Evolutionary conservation across 2,888 invertebrate species (phyloP), one percentile per base, ranked within the genome.

Genomic region (Ephialtes manifestator): DNA sequence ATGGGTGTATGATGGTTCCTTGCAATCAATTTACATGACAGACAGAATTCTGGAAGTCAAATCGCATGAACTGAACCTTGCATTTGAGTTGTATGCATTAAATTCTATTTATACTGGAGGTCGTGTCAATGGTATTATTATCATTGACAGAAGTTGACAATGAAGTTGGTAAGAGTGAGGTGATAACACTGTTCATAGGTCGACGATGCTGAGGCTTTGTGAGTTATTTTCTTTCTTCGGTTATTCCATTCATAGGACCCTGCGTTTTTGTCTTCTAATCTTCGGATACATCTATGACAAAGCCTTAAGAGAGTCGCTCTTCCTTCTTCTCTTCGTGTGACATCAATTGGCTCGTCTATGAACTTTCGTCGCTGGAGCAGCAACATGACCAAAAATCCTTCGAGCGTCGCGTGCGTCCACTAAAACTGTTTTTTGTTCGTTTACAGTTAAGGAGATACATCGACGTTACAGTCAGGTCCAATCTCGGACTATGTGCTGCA

Each of bases 21-120:
- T 31, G 55, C n/a, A 8, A 55, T 20, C 11, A 35, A 39, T 63
- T 65, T 11, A 13, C 39, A 39, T 28, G 8, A 0, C 10, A 39
- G 20, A 65, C 35, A 7, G 63, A 46, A 46, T 68, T 68, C 28
- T 68, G 24, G 24, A 68, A 46, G 68, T 68, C 68, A 68, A 68
- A 68, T 68, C 0, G 7, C 4, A 65, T 11, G 65, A 39, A 39
- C 10, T 39, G 7, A 39, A 39, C n/a, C 18, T 20, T 39, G 46
- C 68, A 28, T 48, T 15, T 46, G 10, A 48, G 43, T 68, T 28
- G n/a, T 43, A 68, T 28, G 24, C 28, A 48, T 48, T 43, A 43
- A 28, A 48, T 43, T 18, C 2, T 39, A 65, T 39, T 39, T 39
- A 8, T 2, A 39, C 43, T 18, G 1, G 24, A 48, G 68, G 68